Percentiles rank a stretch among this genome's conserved stretches.
Conservation (phyloP, 2,888 invertebrate genomes). For the Pardosa pseudoannulata region DNA sequence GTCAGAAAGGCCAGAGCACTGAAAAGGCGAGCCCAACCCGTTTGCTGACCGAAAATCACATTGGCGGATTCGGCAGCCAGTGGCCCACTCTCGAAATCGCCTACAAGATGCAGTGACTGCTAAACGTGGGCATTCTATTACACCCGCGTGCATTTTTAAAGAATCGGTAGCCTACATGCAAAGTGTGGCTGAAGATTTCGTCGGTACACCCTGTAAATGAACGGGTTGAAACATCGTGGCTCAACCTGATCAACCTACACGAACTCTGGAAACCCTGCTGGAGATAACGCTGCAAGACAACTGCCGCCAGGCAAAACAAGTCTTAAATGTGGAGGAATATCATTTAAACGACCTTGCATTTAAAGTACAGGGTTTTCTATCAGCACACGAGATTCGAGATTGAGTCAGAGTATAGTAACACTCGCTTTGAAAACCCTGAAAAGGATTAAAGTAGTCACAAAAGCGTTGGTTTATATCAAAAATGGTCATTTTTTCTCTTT, state of each 20-base stretch:
- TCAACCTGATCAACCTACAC: constrained; percentile 20
- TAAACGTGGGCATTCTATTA: constrained; percentile 56
- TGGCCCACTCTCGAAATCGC: constrained; percentile 55
- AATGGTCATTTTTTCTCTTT: too few relatives aligned
- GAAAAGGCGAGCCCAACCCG: constrained; percentile 25
- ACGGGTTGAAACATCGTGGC: constrained; percentile 28
- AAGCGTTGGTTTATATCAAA: too few relatives aligned
- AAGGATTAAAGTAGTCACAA: too few relatives aligned
- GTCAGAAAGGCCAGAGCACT: constrained; percentile 52
- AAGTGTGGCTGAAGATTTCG: constrained; percentile 23
- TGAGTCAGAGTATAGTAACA: too few relatives aligned
- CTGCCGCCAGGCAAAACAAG: constrained; percentile 1
- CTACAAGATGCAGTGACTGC: constrained; percentile 57
- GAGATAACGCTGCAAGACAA: not conserved
- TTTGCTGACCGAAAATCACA: constrained; percentile 22
- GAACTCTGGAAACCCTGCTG: not conserved
- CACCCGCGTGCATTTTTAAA: constrained; percentile 60
- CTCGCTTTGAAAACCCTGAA: too few relatives aligned
- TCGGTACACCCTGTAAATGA: constrained; percentile 30
- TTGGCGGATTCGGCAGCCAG: constrained; percentile 33
- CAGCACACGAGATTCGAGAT: too few relatives aligned
- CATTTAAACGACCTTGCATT: constrained; percentile 3
- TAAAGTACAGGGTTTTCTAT: not conserved
- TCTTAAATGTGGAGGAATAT: constrained; percentile 5
- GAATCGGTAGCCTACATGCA: constrained; percentile 60